phyloP scores from a whole-genome alignment of 2,797 vertebrate species.

The Cygnus olor region DNA sequence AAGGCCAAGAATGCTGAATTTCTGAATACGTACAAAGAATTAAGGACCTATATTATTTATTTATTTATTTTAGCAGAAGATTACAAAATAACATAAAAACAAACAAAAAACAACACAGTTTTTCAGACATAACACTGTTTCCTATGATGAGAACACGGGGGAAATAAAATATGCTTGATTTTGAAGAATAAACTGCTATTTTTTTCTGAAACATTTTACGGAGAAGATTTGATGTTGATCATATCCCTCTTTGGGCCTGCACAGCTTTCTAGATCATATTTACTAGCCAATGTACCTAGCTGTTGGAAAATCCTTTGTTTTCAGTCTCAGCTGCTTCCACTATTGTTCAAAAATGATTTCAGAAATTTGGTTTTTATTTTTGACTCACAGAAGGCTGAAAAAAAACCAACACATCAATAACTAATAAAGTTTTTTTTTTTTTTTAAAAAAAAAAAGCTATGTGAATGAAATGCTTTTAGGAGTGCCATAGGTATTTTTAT shows the following conservation, averaged over 20 bases:
- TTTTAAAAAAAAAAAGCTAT: neutral
- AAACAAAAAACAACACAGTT: fast-evolving
- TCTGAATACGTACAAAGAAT: neutral
- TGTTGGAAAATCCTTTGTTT: neutral
- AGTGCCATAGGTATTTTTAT: neutral
- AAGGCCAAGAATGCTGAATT: neutral
- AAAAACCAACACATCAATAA: neutral
- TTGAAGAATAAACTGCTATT: neutral
- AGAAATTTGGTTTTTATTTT: neutral
- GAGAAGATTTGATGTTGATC: neutral
- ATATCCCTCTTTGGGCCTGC: neutral
- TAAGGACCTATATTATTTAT: neutral
- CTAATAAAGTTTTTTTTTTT: neutral
- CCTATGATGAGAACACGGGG: neutral
- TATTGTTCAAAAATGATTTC: neutral
- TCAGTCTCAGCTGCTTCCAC: neutral
- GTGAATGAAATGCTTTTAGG: neutral
- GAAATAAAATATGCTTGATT: neutral
- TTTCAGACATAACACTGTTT: neutral
- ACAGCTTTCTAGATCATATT: neutral
- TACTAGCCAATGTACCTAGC: neutral
- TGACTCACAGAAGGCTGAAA: neutral
- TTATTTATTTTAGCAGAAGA: neutral
- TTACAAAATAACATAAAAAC: neutral
- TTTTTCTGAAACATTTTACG: neutral